phyloP scores from a whole-genome alignment of 2,797 vertebrate species.

The Setipinna tenuifilis region DNA sequence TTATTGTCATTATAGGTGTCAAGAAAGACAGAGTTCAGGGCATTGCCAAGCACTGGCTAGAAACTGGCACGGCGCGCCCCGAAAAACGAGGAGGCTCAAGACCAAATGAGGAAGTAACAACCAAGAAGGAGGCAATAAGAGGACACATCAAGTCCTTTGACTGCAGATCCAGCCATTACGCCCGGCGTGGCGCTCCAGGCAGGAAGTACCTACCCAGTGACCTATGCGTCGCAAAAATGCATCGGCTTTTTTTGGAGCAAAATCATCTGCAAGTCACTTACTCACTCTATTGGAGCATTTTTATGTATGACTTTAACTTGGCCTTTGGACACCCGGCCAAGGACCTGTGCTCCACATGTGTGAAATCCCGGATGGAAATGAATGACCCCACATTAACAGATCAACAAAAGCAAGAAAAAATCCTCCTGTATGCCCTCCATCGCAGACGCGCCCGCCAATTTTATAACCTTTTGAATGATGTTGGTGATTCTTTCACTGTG shows the following conservation, averaged over 20 bases:
- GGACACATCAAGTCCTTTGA: conserved; percentile 29
- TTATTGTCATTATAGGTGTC: too few relatives aligned
- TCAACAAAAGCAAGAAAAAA: background rate
- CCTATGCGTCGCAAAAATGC: conserved; percentile 25
- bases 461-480: background rate
- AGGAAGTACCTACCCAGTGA: conserved; percentile 20
- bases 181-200: conserved; percentile 4
- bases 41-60: too few relatives aligned
- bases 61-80: background rate
- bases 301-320: conserved; percentile 31
- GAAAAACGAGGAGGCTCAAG: background rate
- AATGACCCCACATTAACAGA: conserved; percentile 9
- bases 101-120: conserved; percentile 8
- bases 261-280: conserved; percentile 27
- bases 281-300: conserved; percentile 30
- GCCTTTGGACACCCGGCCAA: conserved; percentile 29
- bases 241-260: conserved; percentile 27
- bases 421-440: background rate
- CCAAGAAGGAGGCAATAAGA: conserved; percentile 16
- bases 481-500: background rate
- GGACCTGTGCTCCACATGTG: conserved; percentile 12
- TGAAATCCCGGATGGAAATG: conserved; percentile 26
- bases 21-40: too few relatives aligned
- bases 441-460: background rate
- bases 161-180: conserved; percentile 20